Evolutionary conservation across 1,140 invertebrate genomes (phyloP), one percentile per base, ranked within the genome.

Genomic region (Bombus difficillimus): DNA sequence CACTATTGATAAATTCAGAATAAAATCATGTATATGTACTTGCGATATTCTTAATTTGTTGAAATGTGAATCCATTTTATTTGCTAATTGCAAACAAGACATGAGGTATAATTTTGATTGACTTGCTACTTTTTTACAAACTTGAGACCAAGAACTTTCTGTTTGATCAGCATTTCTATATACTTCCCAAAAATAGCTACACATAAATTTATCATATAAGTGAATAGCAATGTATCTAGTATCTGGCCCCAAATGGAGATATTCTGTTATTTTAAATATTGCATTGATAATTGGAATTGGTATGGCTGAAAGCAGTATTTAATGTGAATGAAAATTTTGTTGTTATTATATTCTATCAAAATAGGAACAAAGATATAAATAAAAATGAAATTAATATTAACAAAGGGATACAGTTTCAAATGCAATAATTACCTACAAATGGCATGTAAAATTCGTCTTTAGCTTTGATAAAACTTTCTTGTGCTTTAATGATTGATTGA

Each of bases 141-240:
- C 69, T 74, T 87, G 71, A 9, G 82, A 75, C 88, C 88, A 92
- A 15, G 64, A 41, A 25, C 18, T 32, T 32, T 88, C 80, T 28
- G 75, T 68, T 0, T 41, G n/a, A 43, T 37, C 68, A 32, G 32
- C 28, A 13, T 53, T n/a, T n/a, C 86, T 81, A 18, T 92, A 89
- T 12, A 92, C 22, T 81, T 94, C 86, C 88, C 88, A 92, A 74
- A 93, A 94, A 22, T 90, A 68, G 39, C 88, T 92, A 43, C 85
- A 91, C 81, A 94, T 91, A 72, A 92, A 93, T 79, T 87, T 92
- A 41, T 95, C 94, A 28, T 93, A 94, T 25, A 95, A 87, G 66
- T 94, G 91, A 10, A 95, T 82, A 5, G 94, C 89, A 43, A 94
- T 66, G 71, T 94, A 94, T 75, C 90, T 94, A 12, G 92, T 90